Evolutionary conservation across 53 echinoderm and acorn worm genomes (phyloP).

Genomic region (Mesocentrotus franciscanus): DNA sequence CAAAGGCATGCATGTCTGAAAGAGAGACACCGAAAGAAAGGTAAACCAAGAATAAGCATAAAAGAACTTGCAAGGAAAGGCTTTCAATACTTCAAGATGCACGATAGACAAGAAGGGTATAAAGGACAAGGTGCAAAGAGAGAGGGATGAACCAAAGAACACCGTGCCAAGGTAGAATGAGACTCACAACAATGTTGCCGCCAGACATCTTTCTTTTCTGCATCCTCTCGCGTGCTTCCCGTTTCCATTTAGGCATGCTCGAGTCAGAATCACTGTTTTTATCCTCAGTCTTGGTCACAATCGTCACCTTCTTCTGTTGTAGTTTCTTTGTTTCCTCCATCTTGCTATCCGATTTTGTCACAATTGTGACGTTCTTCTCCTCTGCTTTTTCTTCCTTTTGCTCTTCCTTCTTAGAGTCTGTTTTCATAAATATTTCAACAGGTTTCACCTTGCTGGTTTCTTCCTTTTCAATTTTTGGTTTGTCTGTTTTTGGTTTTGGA

Average conservation of each 20-base stretch:
- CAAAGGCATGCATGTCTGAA: background rate
- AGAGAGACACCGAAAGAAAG: background rate
- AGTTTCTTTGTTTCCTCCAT: no score
- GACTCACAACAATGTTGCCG: conserved; percentile 44
- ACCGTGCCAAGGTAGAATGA: background rate
- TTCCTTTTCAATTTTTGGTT: background rate
- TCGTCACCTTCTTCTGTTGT: conserved; percentile 41
- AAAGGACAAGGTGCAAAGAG: background rate
- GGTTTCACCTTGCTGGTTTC: background rate
- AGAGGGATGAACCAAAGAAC: background rate
- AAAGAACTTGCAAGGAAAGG: background rate
- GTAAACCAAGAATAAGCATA: background rate
- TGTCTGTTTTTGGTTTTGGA: conserved; percentile 27
- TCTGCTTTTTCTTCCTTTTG: background rate
- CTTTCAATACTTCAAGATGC: background rate
- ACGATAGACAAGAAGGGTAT: background rate
- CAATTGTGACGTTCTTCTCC: conserved; percentile 43
- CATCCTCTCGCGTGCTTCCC: conserved; percentile 54
- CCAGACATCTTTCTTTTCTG: conserved; percentile 61
- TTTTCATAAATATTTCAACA: background rate
- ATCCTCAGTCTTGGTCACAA: conserved; percentile 46
- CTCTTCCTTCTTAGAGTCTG: conserved; percentile 11
- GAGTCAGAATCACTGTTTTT: conserved; percentile 37
- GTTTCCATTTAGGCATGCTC: conserved; percentile 56
- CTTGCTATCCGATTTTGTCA: background rate